Conservation (phyloP, 2,797 vertebrate species). For the Lateolabrax maculatus region DNA sequence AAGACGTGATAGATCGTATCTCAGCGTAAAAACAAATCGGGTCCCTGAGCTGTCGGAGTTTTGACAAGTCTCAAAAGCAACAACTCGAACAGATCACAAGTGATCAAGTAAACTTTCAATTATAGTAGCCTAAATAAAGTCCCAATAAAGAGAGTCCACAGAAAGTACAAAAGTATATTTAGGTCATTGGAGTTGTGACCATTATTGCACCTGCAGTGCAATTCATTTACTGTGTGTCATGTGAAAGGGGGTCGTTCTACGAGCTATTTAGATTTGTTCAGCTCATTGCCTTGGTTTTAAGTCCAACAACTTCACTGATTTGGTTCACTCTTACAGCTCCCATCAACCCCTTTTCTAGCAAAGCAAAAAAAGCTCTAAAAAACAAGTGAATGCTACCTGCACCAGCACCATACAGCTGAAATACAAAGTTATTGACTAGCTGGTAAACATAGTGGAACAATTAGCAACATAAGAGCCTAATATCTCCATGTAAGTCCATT, state of each 20-base stretch:
- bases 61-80: not conserved
- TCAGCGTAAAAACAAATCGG: conserved; percentile 16
- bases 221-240: no score
- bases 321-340: not conserved
- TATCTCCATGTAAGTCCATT: not conserved
- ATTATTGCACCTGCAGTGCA: not conserved
- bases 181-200: not conserved
- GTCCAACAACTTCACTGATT: not conserved
- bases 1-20: conserved; percentile 27
- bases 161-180: not conserved
- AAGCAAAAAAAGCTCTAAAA: not conserved
- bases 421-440: not conserved
- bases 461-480: not conserved
- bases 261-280: no score
- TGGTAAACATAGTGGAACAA: not conserved
- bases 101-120: not conserved
- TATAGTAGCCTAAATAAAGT: not conserved
- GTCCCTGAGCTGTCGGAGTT: not conserved
- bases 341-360: not conserved
- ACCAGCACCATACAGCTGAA: not conserved
- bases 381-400: not conserved
- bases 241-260: not conserved
- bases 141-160: not conserved
- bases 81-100: not conserved
- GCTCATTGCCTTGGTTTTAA: no score